phyloP scores from a whole-genome alignment of 2,888 invertebrate genomes.

The Parnassius mnemosyne region DNA sequence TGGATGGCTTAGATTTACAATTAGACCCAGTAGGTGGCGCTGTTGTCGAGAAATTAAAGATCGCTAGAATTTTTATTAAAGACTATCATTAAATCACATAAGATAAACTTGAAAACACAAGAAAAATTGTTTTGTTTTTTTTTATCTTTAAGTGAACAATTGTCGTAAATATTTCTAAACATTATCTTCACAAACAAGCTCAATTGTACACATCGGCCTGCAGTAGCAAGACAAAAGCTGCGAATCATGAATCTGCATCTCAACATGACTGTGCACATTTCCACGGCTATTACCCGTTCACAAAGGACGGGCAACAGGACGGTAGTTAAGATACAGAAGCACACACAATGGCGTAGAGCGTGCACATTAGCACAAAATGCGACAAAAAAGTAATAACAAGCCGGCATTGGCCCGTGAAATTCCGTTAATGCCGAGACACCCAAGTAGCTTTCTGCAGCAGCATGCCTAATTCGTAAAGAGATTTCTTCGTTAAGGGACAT shows the following conservation, averaged over 20 bases:
- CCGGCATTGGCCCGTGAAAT: constrained; percentile 61
- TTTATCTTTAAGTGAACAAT: not conserved
- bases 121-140: too few species aligned
- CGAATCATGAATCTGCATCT: constrained; percentile 30
- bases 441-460: constrained; percentile 51
- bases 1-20: too few species aligned
- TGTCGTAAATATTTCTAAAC: constrained; percentile 8
- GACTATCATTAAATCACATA: too few species aligned
- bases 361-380: constrained; percentile 29
- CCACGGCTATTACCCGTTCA: constrained; percentile 43
- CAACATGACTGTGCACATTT: constrained; percentile 37
- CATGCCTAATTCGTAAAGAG: constrained; percentile 49
- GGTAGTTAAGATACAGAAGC: constrained; percentile 43
- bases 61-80: too few species aligned
- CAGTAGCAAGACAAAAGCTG: constrained; percentile 29
- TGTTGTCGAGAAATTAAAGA: too few species aligned
- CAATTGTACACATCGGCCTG: not conserved
- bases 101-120: too few species aligned
- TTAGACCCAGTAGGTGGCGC: too few species aligned
- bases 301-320: constrained; percentile 33
- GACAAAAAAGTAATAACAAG: constrained; percentile 47
- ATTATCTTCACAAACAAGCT: not conserved
- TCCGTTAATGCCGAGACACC: constrained; percentile 57
- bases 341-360: constrained; percentile 51
- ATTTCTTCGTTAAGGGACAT: constrained; percentile 31